Conservation (phyloP, 2,888 invertebrate genomes). For the Brassicogethes aeneus region DNA sequence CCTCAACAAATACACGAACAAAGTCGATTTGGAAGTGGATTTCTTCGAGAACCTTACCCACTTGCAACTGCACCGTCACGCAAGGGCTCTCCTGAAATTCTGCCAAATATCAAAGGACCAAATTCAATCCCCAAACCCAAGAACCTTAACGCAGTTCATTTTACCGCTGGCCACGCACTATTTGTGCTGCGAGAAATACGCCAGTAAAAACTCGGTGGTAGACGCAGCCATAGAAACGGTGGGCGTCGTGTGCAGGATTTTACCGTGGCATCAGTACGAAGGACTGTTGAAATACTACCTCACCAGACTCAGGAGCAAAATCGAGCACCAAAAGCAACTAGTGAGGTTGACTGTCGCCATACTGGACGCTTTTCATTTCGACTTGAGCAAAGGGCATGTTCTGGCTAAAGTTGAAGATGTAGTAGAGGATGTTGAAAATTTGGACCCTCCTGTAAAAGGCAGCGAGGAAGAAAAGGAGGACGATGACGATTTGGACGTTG, state of each 20-base stretch:
- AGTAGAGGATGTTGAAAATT: slow-evolving; percentile 19
- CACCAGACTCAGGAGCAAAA: slow-evolving; percentile 58
- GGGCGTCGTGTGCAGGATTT: slow-evolving; percentile 61
- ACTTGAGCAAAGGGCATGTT: slow-evolving; percentile 56
- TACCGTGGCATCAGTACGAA: slow-evolving; percentile 89
- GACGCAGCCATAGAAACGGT: slow-evolving; percentile 80
- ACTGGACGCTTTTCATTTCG: slow-evolving; percentile 87
- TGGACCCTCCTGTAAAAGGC: slow-evolving; percentile 29
- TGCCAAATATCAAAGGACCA: slow-evolving; percentile 55
- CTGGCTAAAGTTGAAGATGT: slow-evolving; percentile 15
- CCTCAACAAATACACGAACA: slow-evolving; percentile 56
- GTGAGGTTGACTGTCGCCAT: slow-evolving; percentile 69
- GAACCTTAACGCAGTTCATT: slow-evolving; percentile 75
- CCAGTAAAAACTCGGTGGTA: slow-evolving; percentile 68
- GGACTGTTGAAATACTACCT: slow-evolving; percentile 74
- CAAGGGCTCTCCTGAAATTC: slow-evolving; percentile 72
- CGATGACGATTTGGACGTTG: slow-evolving; percentile 36
- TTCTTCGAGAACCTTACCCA: slow-evolving; percentile 93
- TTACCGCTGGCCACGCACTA: slow-evolving; percentile 76
- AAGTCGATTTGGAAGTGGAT: slow-evolving; percentile 75
- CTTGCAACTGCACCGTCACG: slow-evolving; percentile 76
- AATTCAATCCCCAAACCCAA: slow-evolving; percentile 51
- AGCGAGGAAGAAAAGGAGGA: slow-evolving; percentile 23
- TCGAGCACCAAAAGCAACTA: slow-evolving; percentile 74
- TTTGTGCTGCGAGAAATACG: slow-evolving; percentile 67